phyloP scores from a whole-genome alignment of 2,888 invertebrate species.

The Campoplex nolae region DNA sequence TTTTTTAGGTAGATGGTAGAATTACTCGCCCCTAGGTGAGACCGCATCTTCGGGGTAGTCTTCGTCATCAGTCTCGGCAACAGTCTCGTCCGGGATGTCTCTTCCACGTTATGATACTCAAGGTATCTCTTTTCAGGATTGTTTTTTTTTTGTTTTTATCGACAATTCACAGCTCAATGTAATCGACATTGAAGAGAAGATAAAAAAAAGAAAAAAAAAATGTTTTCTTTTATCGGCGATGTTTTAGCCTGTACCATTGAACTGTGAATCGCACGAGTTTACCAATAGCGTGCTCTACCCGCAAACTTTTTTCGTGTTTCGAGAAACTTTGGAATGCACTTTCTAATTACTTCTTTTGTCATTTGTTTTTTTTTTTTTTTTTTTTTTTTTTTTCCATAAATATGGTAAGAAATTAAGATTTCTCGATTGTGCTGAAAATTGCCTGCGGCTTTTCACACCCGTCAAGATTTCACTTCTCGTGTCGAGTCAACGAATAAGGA shows the following conservation, averaged over 20 bases:
- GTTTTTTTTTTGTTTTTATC: conserved; percentile 51
- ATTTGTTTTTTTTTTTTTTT: background rate
- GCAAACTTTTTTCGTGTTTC: conserved; percentile 12
- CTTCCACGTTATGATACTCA: conserved; percentile 78
- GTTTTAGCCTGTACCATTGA: conserved; percentile 14
- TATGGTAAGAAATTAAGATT: background rate
- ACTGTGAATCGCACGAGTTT: conserved; percentile 50
- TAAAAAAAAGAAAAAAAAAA: too few relatives aligned
- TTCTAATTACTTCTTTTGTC: background rate
- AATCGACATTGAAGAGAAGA: background rate
- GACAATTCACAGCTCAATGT: conserved; percentile 50
- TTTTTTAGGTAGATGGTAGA: conserved; percentile 82
- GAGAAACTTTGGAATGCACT: background rate
- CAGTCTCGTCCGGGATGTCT: conserved; percentile 78
- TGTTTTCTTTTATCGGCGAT: background rate
- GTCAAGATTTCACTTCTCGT: conserved; percentile 30
- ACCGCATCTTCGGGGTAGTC: conserved; percentile 82
- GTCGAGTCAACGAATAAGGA: conserved; percentile 71
- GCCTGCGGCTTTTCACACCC: conserved; percentile 30
- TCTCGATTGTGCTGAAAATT: conserved; percentile 13
- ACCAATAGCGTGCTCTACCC: conserved; percentile 40
- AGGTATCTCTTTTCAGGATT: conserved; percentile 60
- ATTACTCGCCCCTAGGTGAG: conserved; percentile 84
- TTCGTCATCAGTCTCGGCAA: conserved; percentile 81
- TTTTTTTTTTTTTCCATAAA: too few relatives aligned